Base-by-base conservation (phyloP, 2,888 invertebrate species). In the Melieria picta region DNA sequence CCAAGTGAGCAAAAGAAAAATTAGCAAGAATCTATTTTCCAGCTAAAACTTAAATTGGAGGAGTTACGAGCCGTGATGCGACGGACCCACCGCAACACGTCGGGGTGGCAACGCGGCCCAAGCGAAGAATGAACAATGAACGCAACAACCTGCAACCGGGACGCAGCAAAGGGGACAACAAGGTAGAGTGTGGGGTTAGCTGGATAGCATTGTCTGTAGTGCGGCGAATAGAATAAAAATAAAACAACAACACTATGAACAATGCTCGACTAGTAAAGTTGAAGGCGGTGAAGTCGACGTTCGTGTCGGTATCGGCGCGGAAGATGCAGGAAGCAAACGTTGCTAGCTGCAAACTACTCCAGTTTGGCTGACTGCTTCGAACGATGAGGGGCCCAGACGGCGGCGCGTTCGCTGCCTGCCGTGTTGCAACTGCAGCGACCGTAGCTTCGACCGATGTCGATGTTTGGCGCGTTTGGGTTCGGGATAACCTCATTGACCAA, bases 401-500 rank as follows among this genome's bases (percentile, higher is more conserved):
- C 16, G 65, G 46, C 45, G 55, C 56, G 57, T 10, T 11, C 48
- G 64, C 13, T 43, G 7, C 5, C 42, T 47, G 30, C n/a, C 65
- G 42, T 50, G 46, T 60, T 60, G 16, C 30, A 67, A 61, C 30
- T 30, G 61, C 50, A 67, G 42, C 48, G 50, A 50, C 60, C 52
- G 52, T 45, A 47, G 46, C 11, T 56, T 11, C 11, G 46, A 16
- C 46, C 47, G 46, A 46, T 55, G 4, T 48, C 7, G 66, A 46
- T 58, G 7, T 42, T 16, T 56, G 56, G 57, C 57, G 16, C 60
- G 60, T 60, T 48, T 67, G 67, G 52, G 57, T 67, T 60, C 65
- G 72, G 76, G 75, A 77, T 77, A 76, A 77, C 77, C 80, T 79
- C 78, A 78, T 79, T 80, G 80, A 80, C 80, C 79, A 79, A 74